Conservation (phyloP, 2,797 vertebrate species). For the Kryptolebias ocellatus region DNA sequence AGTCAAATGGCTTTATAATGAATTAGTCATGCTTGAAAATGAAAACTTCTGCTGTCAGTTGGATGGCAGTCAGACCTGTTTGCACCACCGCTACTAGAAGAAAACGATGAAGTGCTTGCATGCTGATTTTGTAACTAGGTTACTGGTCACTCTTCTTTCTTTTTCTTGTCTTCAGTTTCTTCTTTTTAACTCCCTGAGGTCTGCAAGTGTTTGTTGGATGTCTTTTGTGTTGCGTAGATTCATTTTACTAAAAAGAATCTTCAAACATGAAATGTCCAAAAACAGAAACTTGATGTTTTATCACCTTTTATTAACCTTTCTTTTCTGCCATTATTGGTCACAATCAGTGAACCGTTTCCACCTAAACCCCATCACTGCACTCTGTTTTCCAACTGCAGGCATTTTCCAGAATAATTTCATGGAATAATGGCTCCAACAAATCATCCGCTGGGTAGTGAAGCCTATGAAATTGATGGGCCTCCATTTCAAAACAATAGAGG, state of each 20-base stretch:
- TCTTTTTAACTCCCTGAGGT: constrained; percentile 10
- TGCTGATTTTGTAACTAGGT: constrained; percentile 64
- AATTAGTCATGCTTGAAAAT: constrained; percentile 73
- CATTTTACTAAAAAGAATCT: not conserved
- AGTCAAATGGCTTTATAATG: constrained; percentile 64
- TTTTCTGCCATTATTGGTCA: constrained; percentile 14
- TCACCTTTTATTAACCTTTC: constrained; percentile 5
- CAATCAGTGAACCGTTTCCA: constrained; percentile 45
- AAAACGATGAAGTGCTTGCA: constrained; percentile 50
- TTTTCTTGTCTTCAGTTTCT: not conserved
- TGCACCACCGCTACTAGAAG: constrained; percentile 30
- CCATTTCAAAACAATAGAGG: constrained; percentile 84
- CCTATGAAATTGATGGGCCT: constrained; percentile 80
- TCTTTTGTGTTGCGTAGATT: constrained; percentile 21
- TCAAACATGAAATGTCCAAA: not conserved
- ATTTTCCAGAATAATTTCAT: constrained; percentile 74
- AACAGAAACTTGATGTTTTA: constrained; percentile 10
- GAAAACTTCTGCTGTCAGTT: constrained; percentile 59
- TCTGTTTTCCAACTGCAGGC: constrained; percentile 61
- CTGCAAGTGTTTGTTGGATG: constrained; percentile 20
- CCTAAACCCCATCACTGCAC: constrained; percentile 30
- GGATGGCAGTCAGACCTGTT: constrained; percentile 51
- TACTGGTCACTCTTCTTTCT: constrained; percentile 42
- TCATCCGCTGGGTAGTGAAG: constrained; percentile 74
- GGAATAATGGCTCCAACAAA: constrained; percentile 82